Percentiles rank a stretch among this genome's conserved stretches.
phyloP scores from a whole-genome alignment of 2,888 invertebrate genomes.

The Diaperis boleti region DNA sequence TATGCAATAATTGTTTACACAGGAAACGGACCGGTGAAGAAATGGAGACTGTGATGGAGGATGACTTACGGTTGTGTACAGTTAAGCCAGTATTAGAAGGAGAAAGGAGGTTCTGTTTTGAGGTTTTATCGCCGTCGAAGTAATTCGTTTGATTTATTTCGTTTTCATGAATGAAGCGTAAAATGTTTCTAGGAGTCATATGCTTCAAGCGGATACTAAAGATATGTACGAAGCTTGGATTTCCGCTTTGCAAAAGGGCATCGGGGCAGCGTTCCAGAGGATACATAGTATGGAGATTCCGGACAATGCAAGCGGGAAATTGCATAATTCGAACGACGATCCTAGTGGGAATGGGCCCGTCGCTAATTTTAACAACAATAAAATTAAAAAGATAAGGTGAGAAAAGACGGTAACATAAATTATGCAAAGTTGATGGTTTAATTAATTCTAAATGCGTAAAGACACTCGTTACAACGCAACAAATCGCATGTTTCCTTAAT shows the following conservation, averaged over 20 bases:
- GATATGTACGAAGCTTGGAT: slow-evolving; percentile 93
- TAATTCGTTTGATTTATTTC: slow-evolving; percentile 65
- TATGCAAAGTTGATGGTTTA: no score
- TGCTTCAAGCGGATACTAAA: slow-evolving; percentile 97
- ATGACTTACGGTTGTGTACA: slow-evolving; percentile 93
- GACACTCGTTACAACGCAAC: no score
- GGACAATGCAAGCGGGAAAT: slow-evolving; percentile 56
- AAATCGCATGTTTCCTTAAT: no score
- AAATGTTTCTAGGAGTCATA: slow-evolving; percentile 80
- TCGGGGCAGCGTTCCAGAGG: slow-evolving; percentile 84
- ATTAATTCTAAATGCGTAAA: no score
- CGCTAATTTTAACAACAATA: slow-evolving; percentile 52
- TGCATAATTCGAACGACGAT: slow-evolving; percentile 1
- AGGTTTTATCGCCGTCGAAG: slow-evolving; percentile 94
- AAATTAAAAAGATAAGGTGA: slow-evolving; percentile 54
- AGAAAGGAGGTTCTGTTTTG: slow-evolving; percentile 95
- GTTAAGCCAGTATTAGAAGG: slow-evolving; percentile 90
- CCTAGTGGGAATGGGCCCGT: slow-evolving; percentile 7
- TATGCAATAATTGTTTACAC: slow-evolving; percentile 27
- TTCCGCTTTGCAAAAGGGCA: slow-evolving; percentile 87
- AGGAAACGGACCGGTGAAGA: slow-evolving; percentile 86
- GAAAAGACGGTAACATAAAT: slow-evolving; percentile 14
- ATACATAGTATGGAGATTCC: slow-evolving; percentile 63
- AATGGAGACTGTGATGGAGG: slow-evolving; percentile 94
- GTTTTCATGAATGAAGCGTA: background rate